Evolutionary conservation across 2,888 invertebrate genomes (phyloP).

Genomic region (Macrosiphum euphorbiae): DNA sequence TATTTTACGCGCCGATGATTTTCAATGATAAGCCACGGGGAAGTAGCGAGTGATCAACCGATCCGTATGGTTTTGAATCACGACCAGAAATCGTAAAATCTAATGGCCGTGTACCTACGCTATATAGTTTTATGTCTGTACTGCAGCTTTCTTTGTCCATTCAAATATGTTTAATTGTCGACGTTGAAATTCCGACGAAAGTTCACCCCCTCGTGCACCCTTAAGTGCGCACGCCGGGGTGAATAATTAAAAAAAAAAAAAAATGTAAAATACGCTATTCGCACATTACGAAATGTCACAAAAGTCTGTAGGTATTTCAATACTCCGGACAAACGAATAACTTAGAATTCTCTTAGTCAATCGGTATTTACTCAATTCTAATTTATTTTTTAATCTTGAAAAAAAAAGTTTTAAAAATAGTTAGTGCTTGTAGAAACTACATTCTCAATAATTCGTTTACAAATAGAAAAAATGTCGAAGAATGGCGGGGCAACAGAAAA

Average conservation of each 20-base stretch:
- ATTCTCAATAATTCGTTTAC: neutral
- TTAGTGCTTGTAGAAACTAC: neutral
- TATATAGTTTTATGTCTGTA: neutral
- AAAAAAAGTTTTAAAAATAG: neutral
- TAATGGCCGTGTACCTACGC: neutral
- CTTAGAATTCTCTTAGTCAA: neutral
- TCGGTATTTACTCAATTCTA: neutral
- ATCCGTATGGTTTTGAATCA: constrained; percentile 48
- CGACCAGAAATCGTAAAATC: constrained; percentile 56
- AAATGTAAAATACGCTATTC: neutral
- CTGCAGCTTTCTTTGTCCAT: neutral
- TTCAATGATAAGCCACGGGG: constrained; percentile 20
- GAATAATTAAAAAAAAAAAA: neutral
- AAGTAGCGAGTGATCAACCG: constrained; percentile 8
- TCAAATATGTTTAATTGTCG: neutral
- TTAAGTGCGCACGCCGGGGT: neutral
- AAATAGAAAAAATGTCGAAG: neutral
- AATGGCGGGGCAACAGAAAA: neutral
- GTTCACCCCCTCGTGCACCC: neutral
- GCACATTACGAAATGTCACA: neutral
- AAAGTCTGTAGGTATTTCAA: neutral
- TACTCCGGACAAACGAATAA: neutral
- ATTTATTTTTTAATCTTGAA: constrained; percentile 10
- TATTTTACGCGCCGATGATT: constrained; percentile 37
- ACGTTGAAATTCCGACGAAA: neutral